phyloP scores from a whole-genome alignment of 35 echinoderm and acorn worm genomes.

The Ophioderma brevispina region DNA sequence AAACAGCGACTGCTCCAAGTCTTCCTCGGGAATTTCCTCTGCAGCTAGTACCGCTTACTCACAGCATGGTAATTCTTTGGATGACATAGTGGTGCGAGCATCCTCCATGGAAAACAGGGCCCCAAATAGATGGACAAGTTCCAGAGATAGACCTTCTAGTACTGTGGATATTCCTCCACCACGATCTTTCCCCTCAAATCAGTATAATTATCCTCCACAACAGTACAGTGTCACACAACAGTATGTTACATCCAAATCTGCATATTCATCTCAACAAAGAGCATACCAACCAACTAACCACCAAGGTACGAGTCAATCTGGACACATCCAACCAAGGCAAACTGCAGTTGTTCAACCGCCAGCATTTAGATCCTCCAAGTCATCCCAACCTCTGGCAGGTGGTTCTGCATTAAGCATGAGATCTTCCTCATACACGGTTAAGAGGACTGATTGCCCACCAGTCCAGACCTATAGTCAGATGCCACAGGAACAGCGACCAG shows the following conservation, averaged over 20 bases:
- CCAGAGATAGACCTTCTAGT: not conserved
- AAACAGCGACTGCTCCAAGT: conserved; percentile 22
- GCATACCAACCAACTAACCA: not conserved
- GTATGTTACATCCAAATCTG: not conserved
- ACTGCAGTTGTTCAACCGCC: not conserved
- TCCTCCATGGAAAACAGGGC: not conserved
- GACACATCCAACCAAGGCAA: not conserved
- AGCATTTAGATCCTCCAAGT: not conserved
- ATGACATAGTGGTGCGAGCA: conserved; percentile 29
- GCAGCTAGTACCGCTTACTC: not conserved
- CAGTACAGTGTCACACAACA: not conserved
- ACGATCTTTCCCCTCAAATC: not conserved
- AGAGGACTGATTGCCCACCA: not conserved
- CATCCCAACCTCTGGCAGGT: not conserved
- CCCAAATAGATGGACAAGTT: not conserved
- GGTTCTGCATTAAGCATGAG: not conserved
- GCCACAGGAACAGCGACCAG: not conserved
- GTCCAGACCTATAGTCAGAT: not conserved
- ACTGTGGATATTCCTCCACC: not conserved
- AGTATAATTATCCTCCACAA: not conserved
- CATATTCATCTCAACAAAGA: not conserved
- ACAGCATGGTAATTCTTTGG: not conserved
- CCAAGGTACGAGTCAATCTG: not conserved
- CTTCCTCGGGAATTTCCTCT: conserved; percentile 54
- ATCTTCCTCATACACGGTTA: not conserved